phyloP scores from a whole-genome alignment of 2,113 vertebrate species.

The Ellobius talpinus region DNA sequence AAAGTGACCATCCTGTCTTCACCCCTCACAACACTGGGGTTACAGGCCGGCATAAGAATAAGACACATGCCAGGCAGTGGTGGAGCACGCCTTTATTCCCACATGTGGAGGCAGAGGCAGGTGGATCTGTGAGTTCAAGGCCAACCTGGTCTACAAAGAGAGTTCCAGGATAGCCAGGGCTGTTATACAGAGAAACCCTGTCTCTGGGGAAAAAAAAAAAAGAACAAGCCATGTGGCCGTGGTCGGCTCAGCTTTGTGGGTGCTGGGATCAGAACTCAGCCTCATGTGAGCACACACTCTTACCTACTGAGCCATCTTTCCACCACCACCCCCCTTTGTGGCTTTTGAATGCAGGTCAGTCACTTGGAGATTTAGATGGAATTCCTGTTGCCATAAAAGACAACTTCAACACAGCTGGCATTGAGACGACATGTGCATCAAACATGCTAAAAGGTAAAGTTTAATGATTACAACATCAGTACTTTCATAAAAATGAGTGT shows the following conservation, averaged over 20 bases:
- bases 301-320: neutral
- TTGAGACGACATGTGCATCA: conserved; percentile 97
- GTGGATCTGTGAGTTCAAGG: neutral
- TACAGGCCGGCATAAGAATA: neutral
- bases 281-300: neutral
- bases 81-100: neutral
- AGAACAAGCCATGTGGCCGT: neutral
- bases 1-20: no score
- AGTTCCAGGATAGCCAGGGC: neutral
- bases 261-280: neutral
- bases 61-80: neutral
- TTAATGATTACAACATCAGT: neutral
- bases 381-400: conserved; percentile 97
- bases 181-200: neutral
- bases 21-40: neutral
- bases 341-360: conserved; percentile 86
- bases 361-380: conserved; percentile 93
- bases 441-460: conserved; percentile 94
- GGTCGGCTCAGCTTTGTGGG: neutral
- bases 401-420: conserved; percentile 94
- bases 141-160: neutral
- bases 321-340: neutral
- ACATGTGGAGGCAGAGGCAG: neutral
- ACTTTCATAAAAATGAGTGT: conserved; percentile 33
- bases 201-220: neutral